A percentile compares a stretch with the other conserved stretches of the same genome.
phyloP scores from a whole-genome alignment of 2,888 invertebrate species.

The Ferdinandea cuprea region DNA sequence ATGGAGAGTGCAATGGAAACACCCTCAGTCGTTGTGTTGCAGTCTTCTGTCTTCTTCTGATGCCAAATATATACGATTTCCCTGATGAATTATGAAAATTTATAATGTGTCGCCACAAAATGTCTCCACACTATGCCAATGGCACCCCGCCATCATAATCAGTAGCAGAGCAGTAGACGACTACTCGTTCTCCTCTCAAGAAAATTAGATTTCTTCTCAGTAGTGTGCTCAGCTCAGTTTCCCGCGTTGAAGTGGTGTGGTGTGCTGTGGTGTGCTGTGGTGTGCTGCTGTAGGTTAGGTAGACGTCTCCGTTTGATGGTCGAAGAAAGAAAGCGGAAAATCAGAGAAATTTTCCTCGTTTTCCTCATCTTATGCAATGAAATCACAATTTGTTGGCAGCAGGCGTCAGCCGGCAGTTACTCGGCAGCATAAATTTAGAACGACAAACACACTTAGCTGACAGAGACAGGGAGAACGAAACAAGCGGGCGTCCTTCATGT shows the following conservation, averaged over 20 bases:
- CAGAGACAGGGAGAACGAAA: background rate
- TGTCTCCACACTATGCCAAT: slow-evolving; percentile 45
- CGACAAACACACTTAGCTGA: slow-evolving; percentile 6
- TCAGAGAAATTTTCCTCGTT: slow-evolving; percentile 39
- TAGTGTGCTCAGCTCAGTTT: slow-evolving; percentile 4
- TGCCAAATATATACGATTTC: slow-evolving; percentile 58
- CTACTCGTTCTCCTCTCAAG: background rate
- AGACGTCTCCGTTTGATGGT: slow-evolving; percentile 11
- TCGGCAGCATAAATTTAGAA: slow-evolving; percentile 57
- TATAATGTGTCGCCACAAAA: slow-evolving; percentile 69
- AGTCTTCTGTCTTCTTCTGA: too few relatives aligned
- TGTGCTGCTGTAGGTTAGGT: background rate
- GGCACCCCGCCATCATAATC: slow-evolving; percentile 1
- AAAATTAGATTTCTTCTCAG: slow-evolving; percentile 41
- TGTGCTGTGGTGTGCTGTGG: background rate
- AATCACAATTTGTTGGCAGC: slow-evolving; percentile 65
- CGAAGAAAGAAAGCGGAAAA: slow-evolving; percentile 54
- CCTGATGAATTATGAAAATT: slow-evolving; percentile 68
- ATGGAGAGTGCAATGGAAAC: background rate
- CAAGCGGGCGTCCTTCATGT: slow-evolving; percentile 30
- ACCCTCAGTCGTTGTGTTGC: slow-evolving; percentile 16
- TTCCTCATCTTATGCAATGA: slow-evolving; percentile 65
- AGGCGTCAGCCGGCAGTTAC: slow-evolving; percentile 66
- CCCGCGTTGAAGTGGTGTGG: background rate
- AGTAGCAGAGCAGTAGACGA: background rate